Evolutionary conservation across 2,113 vertebrate genomes (phyloP).

Genomic region (Dasyurus viverrinus): DNA sequence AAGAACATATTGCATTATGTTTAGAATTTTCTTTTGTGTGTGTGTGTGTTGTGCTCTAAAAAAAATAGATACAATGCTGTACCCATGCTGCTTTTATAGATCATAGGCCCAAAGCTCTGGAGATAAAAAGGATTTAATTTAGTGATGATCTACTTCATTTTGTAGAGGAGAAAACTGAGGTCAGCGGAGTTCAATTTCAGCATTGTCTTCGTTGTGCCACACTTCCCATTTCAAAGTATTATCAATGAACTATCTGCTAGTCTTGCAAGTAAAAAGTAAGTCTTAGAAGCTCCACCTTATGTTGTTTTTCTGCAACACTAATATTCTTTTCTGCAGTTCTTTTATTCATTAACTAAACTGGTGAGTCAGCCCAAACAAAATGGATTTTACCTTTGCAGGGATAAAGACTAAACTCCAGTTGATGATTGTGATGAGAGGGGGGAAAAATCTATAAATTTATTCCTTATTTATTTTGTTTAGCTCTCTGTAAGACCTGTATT

Average conservation of each 20-base stretch:
- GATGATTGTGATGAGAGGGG: conserved; percentile 25
- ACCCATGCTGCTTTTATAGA: background rate
- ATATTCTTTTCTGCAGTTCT: background rate
- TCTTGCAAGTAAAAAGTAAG: background rate
- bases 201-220: background rate
- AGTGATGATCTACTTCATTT: background rate
- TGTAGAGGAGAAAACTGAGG: background rate
- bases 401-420: conserved; percentile 27
- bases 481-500: background rate
- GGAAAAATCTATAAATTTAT: conserved; percentile 26
- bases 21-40: background rate
- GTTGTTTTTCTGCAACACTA: background rate
- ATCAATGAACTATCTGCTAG: background rate
- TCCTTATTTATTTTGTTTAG: conserved; percentile 29
- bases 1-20: background rate
- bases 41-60: background rate
- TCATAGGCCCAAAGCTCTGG: background rate
- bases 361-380: conserved; percentile 8
- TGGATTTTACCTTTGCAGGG: background rate
- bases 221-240: background rate
- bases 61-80: background rate
- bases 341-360: background rate
- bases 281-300: background rate
- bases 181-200: background rate
- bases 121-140: background rate